Conservation (phyloP, 1,140 invertebrate species). For the Drosophila leontia region DNA sequence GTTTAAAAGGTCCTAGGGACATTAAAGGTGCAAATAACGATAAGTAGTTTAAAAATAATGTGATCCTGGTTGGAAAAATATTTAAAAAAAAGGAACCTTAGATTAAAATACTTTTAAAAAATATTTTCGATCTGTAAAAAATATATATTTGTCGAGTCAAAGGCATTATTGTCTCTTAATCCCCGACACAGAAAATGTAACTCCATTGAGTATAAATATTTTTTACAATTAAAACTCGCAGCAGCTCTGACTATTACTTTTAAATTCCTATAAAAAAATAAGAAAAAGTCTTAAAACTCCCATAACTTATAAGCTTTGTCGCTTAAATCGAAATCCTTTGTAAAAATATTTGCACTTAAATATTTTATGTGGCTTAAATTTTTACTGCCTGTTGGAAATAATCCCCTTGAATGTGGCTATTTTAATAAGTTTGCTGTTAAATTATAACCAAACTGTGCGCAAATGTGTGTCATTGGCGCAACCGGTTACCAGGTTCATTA, state of each 20-base stretch:
- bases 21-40: neutral
- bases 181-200: neutral
- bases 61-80: accelerated
- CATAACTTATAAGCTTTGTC: neutral
- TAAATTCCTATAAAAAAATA: no score
- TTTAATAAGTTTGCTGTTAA: slow-evolving; percentile 16
- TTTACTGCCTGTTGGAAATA: neutral
- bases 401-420: slow-evolving; percentile 17
- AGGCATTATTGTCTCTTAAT: neutral
- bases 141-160: neutral
- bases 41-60: neutral
- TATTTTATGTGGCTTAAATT: neutral
- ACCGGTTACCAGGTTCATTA: slow-evolving; percentile 38
- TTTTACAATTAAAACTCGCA: neutral
- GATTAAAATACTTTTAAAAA: neutral
- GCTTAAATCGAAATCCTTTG: neutral
- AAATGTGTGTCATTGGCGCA: slow-evolving; percentile 46
- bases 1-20: accelerated
- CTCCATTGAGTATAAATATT: neutral
- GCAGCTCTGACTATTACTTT: neutral
- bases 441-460: slow-evolving; percentile 1
- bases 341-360: slow-evolving; percentile 10
- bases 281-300: neutral
- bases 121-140: neutral
- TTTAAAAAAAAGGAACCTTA: no score